Evolutionary conservation across 2,113 vertebrate species (phyloP), one percentile per base, ranked within the genome.

Genomic region (Turdus rufiventris): DNA sequence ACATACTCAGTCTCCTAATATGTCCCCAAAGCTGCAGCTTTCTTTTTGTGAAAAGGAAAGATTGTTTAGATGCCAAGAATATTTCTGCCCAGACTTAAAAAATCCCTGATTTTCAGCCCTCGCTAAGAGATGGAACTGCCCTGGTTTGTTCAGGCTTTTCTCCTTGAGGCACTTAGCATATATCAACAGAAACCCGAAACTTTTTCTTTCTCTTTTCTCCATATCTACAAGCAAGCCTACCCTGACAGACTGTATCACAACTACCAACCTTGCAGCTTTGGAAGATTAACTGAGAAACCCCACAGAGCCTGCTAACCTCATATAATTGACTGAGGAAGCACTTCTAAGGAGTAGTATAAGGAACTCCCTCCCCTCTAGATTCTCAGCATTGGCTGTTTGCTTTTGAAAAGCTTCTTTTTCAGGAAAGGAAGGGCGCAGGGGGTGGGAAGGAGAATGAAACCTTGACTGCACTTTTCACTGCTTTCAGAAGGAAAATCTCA

Each of bases 241-340:
- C 36, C 82, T 45, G 42, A 34, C 24, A 58, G 0, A 11, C 33
- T 45, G 12, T 77, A 74, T 74, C 34, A 45, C 1, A 4, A 57
- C 78, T 67, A 67, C 38, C 28, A 71, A 34, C 48, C 36, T 61
- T 67, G 47, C 47, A 90, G 91, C 36, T 88, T 85, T 67, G 78
- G 56, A 67, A 88, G 36, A 84, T 86, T 86, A 88, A 54, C 71
- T 36, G 31, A 79, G 90, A 83, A 95, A 54, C 72, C 66, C 72
- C 7, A 31, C 28, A 72, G 75, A 89, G 63, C 40, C n/a, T 62
- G 25, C 21, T 66, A 88, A 73, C 40, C 67, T 60, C 33, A 5
- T 24, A 21, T 61, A 88, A 95, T 74, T 88, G 82, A 86, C 56
- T 54, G 56, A 68, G 33, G 31, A 29, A n/a, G 2, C 76, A 17